Evolutionary conservation across 2,888 invertebrate species (phyloP).

Genomic region (Trissolcus brochymenae): DNA sequence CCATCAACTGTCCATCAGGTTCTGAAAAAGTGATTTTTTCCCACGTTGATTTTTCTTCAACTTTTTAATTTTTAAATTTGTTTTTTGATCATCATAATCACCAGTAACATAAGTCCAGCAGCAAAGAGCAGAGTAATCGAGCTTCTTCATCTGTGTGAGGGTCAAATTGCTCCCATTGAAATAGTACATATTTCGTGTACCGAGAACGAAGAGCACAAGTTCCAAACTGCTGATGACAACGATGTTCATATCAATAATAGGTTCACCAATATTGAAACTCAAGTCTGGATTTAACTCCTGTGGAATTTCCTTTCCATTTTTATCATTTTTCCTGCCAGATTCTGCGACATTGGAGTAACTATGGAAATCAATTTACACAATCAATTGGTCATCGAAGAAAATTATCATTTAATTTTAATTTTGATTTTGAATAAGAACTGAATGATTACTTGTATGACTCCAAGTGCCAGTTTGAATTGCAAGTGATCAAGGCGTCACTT

Average conservation of each 20-base stretch:
- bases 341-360: constrained; percentile 76
- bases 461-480: constrained; percentile 88
- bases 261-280: constrained; percentile 89
- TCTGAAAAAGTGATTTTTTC: constrained; percentile 76
- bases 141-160: constrained; percentile 87
- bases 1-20: constrained; percentile 83
- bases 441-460: constrained; percentile 87
- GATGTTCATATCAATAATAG: constrained; percentile 81
- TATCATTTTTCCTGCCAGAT: constrained; percentile 69
- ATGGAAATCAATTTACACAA: not conserved
- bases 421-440: not conserved
- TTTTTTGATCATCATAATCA: constrained; percentile 26
- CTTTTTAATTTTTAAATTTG: not conserved
- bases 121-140: constrained; percentile 89
- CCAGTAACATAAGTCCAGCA: constrained; percentile 85
- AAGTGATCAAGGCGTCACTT: constrained; percentile 90
- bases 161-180: constrained; percentile 86
- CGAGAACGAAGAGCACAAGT: constrained; percentile 87
- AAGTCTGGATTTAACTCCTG: constrained; percentile 86
- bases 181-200: constrained; percentile 90
- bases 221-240: constrained; percentile 81
- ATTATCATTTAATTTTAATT: not conserved
- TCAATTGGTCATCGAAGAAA: not conserved
- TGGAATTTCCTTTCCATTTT: constrained; percentile 65
- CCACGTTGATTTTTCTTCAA: not conserved